A percentile compares a stretch with the other conserved stretches of the same genome.
Evolutionary conservation across 2,888 invertebrate species (phyloP).

Genomic region (Boloria euphrosyne): DNA sequence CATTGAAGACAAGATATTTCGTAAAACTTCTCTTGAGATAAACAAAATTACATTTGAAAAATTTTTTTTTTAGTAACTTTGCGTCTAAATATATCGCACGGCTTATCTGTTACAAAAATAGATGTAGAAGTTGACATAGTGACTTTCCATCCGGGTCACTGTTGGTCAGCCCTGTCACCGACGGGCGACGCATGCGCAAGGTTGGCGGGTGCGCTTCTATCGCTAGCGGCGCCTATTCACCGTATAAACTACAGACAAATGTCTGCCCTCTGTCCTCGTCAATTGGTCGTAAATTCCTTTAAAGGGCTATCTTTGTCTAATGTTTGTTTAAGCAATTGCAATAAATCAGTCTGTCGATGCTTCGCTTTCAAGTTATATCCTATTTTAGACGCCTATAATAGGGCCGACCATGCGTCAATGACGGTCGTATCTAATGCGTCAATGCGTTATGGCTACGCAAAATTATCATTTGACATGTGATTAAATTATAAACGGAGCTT

Average conservation of each 20-base stretch:
- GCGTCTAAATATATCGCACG: no score
- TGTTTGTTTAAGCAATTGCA: constrained; percentile 50
- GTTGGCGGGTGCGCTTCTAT: constrained; percentile 73
- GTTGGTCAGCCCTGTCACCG: constrained; percentile 46
- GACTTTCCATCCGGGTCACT: constrained; percentile 41
- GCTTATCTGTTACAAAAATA: constrained; percentile 24
- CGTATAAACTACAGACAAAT: constrained; percentile 49
- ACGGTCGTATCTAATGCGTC: constrained; percentile 63
- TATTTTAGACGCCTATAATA: constrained; percentile 57
- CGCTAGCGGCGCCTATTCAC: constrained; percentile 59
- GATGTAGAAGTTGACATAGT: constrained; percentile 37
- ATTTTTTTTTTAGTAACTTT: no score
- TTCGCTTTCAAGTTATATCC: constrained; percentile 58
- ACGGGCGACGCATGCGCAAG: constrained; percentile 68
- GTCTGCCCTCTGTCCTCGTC: constrained; percentile 51
- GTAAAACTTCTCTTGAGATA: no score
- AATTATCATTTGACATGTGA: constrained; percentile 24
- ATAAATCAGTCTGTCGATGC: constrained; percentile 59
- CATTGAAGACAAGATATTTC: no score
- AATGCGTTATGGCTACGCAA: constrained; percentile 40
- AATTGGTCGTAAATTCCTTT: constrained; percentile 52
- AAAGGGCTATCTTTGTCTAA: constrained; percentile 48
- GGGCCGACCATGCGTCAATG: constrained; percentile 61
- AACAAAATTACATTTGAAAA: no score
- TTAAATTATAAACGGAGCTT: not conserved